Conservation (phyloP, 2,888 invertebrate genomes). For the Odontocolon sp. region DNA sequence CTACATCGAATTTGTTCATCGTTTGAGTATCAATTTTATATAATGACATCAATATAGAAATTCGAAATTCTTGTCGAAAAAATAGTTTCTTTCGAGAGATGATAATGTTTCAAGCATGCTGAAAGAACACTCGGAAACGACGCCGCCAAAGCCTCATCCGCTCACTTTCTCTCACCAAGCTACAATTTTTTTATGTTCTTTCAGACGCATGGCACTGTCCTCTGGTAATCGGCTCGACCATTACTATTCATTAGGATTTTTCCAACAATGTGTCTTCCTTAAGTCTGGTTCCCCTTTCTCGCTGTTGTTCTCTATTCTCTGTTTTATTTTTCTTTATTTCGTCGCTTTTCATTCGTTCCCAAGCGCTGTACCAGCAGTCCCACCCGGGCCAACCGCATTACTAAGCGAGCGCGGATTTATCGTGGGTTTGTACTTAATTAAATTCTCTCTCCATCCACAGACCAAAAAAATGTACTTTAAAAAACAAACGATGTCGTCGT, state of each 20-base stretch:
- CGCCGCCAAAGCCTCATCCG: neutral
- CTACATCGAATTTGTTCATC: too few species aligned
- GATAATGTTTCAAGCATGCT: too few species aligned
- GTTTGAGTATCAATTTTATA: too few species aligned
- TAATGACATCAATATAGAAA: too few species aligned
- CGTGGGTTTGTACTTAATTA: slow-evolving; percentile 73
- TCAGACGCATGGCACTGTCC: slow-evolving; percentile 27
- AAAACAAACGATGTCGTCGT: neutral
- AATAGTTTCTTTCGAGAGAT: neutral
- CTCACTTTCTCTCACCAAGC: neutral
- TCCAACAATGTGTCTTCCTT: slow-evolving; percentile 75
- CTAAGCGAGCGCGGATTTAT: slow-evolving; percentile 73
- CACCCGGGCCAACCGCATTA: slow-evolving; percentile 64
- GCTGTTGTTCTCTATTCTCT: slow-evolving; percentile 53
- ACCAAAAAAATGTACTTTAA: neutral
- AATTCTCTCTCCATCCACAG: slow-evolving; percentile 60
- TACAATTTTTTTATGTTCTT: slow-evolving; percentile 20
- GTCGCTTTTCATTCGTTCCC: slow-evolving; percentile 28
- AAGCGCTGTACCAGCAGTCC: slow-evolving; percentile 45
- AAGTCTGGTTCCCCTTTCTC: slow-evolving; percentile 62
- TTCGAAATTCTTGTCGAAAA: too few species aligned
- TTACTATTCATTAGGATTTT: slow-evolving; percentile 78
- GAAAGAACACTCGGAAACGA: neutral
- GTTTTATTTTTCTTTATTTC: slow-evolving; percentile 63
- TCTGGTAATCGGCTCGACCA: slow-evolving; percentile 63